Conservation (phyloP, 2,797 vertebrate genomes). For the Leontopithecus rosalia region DNA sequence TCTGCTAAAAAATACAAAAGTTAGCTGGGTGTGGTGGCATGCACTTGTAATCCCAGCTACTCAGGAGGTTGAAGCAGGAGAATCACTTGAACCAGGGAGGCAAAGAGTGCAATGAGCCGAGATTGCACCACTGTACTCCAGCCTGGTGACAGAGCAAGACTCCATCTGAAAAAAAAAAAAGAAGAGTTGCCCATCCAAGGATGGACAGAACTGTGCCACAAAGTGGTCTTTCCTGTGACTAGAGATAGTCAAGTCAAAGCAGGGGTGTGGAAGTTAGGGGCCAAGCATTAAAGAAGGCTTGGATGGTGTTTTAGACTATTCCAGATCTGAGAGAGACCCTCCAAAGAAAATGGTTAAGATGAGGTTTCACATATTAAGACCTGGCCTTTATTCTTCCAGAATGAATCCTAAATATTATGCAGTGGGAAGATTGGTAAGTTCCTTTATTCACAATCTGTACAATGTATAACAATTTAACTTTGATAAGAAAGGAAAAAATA, state of each 20-base stretch:
- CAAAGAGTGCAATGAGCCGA: no score
- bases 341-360: neutral
- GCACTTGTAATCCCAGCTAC: no score
- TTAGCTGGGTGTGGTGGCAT: no score
- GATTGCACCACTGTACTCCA: no score
- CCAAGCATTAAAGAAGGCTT: neutral
- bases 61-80: no score
- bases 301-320: neutral
- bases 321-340: neutral
- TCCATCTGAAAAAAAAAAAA: neutral
- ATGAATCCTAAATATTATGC: neutral
- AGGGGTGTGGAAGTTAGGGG: neutral
- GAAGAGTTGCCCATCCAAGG: neutral
- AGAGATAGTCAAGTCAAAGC: neutral
- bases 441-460: neutral
- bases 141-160: no score
- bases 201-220: neutral
- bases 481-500: neutral
- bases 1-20: no score
- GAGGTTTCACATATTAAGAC: neutral
- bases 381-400: neutral
- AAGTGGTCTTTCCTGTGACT: neutral
- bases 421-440: neutral
- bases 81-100: no score
- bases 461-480: neutral